phyloP scores from a whole-genome alignment of 1,140 invertebrate genomes.

The Lutraria rhynchaena region DNA sequence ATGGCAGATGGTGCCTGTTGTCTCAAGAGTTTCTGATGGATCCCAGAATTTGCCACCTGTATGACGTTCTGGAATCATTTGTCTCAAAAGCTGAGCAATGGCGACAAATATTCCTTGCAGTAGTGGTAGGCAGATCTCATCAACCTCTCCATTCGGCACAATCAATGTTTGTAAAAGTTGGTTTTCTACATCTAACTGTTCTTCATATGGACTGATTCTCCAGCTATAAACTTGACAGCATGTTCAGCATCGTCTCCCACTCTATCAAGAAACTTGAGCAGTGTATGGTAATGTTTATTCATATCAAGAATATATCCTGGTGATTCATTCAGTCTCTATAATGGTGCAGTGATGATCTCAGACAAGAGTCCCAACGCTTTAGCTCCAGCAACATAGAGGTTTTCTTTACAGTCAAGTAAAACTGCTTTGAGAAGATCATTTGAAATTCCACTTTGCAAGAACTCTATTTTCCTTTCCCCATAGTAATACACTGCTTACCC shows the following conservation, averaged over 20 bases:
- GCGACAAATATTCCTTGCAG: constrained; percentile 8
- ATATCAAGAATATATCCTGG: constrained; percentile 53
- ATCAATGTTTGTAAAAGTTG: neutral
- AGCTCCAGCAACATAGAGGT: constrained; percentile 28
- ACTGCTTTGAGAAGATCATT: constrained; percentile 52
- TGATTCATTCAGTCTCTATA: constrained; percentile 56
- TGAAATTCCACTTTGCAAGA: constrained; percentile 14
- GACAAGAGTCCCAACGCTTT: constrained; percentile 58
- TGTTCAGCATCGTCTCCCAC: neutral
- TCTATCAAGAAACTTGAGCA: constrained; percentile 24
- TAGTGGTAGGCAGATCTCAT: constrained; percentile 7
- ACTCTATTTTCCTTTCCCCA: neutral
- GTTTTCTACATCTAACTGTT: neutral
- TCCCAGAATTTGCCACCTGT: constrained; percentile 14
- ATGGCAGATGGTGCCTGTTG: constrained; percentile 2
- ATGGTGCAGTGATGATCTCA: constrained; percentile 50
- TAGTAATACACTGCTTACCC: constrained; percentile 37
- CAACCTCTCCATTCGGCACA: constrained; percentile 13
- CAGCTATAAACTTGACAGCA: constrained; percentile 15
- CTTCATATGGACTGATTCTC: constrained; percentile 2
- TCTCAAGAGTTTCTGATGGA: neutral
- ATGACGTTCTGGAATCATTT: constrained; percentile 23
- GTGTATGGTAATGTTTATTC: constrained; percentile 3
- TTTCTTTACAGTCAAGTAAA: constrained; percentile 23
- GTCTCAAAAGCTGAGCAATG: neutral